phyloP scores from a whole-genome alignment of 2,797 vertebrate species.

The Simalia tracyae region DNA sequence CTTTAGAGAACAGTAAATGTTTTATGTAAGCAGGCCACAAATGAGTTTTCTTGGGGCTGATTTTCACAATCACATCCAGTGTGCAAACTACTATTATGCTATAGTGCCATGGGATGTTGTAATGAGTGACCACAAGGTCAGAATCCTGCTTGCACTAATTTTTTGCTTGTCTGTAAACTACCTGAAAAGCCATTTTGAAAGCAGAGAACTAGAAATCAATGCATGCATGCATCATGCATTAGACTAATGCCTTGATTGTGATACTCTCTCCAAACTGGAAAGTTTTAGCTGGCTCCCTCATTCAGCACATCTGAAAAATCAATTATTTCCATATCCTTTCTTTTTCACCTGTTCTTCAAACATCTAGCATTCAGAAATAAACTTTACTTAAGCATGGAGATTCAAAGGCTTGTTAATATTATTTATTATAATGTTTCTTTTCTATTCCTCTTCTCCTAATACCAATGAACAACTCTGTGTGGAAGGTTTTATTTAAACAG shows the following conservation, averaged over 20 bases:
- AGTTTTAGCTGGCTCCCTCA: not conserved
- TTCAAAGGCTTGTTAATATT: slow-evolving; percentile 4
- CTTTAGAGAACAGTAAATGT: slow-evolving; percentile 3
- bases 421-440: not conserved
- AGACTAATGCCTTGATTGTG: not conserved
- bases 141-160: not conserved
- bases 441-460: not conserved
- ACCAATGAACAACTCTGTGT: slow-evolving; percentile 30
- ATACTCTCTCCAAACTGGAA: not conserved
- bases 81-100: not conserved
- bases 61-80: not conserved
- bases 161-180: no score
- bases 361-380: not conserved
- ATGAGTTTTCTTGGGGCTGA: not conserved
- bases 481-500: slow-evolving; percentile 29
- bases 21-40: slow-evolving; percentile 11
- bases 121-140: not conserved
- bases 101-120: not conserved
- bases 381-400: not conserved
- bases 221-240: not conserved
- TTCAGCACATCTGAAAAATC: not conserved
- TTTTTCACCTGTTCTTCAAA: not conserved
- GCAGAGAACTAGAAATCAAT: not conserved
- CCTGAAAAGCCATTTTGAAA: not conserved
- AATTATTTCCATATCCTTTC: not conserved